phyloP scores from a whole-genome alignment of 2,113 vertebrate species.

The Campylomormyrus numenius region DNA sequence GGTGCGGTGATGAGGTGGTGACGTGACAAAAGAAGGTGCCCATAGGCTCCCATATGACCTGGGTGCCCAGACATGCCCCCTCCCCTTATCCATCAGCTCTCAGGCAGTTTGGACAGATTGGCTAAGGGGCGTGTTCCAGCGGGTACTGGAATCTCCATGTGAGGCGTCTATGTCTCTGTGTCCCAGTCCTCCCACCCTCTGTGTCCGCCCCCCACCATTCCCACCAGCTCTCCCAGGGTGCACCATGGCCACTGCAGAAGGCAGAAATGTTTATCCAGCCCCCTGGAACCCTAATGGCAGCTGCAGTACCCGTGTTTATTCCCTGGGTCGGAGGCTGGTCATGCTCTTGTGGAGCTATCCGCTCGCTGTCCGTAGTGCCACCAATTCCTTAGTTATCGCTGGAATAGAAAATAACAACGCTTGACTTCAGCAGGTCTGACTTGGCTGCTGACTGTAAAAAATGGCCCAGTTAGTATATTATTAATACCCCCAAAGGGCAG shows the following conservation, averaged over 20 bases:
- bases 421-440: not conserved
- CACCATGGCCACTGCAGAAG: not conserved
- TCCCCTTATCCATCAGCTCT: not conserved
- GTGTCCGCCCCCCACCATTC: not conserved
- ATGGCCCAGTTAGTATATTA: constrained; percentile 8
- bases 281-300: not conserved
- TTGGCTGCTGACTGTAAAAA: constrained; percentile 2
- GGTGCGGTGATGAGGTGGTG: not conserved
- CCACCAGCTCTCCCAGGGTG: not conserved
- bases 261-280: no score
- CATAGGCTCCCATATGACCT: not conserved
- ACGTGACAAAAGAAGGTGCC: not conserved
- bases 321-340: not conserved
- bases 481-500: not conserved
- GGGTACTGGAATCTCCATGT: not conserved
- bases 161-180: not conserved
- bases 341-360: no score
- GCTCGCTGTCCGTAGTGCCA: not conserved
- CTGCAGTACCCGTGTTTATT: not conserved
- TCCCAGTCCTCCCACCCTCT: not conserved
- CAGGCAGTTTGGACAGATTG: not conserved
- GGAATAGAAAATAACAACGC: not conserved
- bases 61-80: not conserved
- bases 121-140: not conserved
- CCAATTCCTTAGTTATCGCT: not conserved